phyloP scores from a whole-genome alignment of 2,113 vertebrate species.

The Malurus melanocephalus region DNA sequence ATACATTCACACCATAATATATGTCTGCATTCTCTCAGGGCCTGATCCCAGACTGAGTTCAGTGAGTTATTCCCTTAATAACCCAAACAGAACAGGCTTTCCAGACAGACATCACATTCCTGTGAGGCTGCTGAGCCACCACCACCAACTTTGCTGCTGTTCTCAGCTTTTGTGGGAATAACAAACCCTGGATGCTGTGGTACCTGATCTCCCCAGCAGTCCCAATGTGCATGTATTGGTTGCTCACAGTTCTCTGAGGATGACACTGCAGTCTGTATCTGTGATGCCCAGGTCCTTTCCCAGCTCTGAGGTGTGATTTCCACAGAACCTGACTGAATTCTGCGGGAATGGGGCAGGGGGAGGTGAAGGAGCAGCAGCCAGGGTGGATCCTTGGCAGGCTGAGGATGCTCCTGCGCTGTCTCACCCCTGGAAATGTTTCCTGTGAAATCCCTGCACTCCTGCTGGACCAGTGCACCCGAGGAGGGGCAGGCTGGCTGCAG shows the following conservation, averaged over 20 bases:
- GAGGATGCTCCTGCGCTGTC: not conserved
- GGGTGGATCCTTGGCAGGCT: not conserved
- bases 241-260: not conserved
- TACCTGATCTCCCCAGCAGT: not conserved
- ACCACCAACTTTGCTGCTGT: not conserved
- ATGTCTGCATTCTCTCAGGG: not conserved
- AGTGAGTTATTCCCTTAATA: not conserved
- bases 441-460: not conserved
- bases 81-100: not conserved
- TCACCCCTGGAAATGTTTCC: not conserved
- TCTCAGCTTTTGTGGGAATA: not conserved
- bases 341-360: not conserved
- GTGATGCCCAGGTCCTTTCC: not conserved
- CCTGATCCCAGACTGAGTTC: not conserved
- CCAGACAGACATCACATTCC: not conserved
- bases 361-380: not conserved
- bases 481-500: not conserved
- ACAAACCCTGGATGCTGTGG: fast-evolving
- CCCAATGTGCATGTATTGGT: not conserved
- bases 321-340: not conserved
- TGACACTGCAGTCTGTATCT: not conserved
- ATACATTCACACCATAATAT: not conserved
- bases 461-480: not conserved
- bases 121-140: not conserved
- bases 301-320: not conserved